Evolutionary conservation across 2,888 invertebrate species (phyloP).

Genomic region (Metopia argyrocephala): DNA sequence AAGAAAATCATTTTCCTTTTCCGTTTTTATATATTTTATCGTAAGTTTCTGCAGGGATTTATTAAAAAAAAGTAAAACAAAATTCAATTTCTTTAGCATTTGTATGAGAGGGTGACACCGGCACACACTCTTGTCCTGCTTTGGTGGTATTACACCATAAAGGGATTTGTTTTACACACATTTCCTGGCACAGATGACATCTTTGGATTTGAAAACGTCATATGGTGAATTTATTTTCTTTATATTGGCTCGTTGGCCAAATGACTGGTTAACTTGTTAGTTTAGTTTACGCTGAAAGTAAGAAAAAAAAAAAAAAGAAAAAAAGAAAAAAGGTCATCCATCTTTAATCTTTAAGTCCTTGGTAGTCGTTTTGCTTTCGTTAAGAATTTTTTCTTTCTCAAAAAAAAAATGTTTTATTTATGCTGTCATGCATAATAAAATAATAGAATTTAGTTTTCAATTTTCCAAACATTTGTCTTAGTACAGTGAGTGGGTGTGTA

Average conservation of each 20-base stretch:
- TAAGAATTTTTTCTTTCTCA: slow-evolving; percentile 22
- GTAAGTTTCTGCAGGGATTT: slow-evolving; percentile 6
- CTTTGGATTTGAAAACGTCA: slow-evolving; percentile 55
- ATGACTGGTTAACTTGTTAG: slow-evolving; percentile 5
- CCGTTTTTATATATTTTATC: slow-evolving; percentile 1
- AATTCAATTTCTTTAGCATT: not conserved
- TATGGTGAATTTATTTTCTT: slow-evolving; percentile 50
- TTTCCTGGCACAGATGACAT: slow-evolving; percentile 60
- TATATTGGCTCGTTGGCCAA: slow-evolving; percentile 8
- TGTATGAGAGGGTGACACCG: too few relatives aligned
- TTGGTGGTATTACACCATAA: slow-evolving; percentile 45
- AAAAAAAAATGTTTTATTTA: slow-evolving; percentile 63
- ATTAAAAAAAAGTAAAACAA: slow-evolving; percentile 4
- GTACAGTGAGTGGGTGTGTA: not conserved
- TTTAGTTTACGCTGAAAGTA: slow-evolving; percentile 4
- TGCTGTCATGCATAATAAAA: slow-evolving; percentile 62
- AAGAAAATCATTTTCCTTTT: slow-evolving; percentile 21
- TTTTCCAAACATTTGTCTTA: slow-evolving; percentile 24
- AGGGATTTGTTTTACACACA: slow-evolving; percentile 63
- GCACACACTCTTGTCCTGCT: not conserved
- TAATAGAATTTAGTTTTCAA: slow-evolving; percentile 54
- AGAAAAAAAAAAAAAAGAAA: slow-evolving; percentile 13
- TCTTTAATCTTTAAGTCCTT: slow-evolving; percentile 27
- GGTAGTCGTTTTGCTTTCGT: not conserved
- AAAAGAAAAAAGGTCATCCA: slow-evolving; percentile 38